Conservation (phyloP, 1,140 invertebrate species). For the Aphaenogaster floridana region DNA sequence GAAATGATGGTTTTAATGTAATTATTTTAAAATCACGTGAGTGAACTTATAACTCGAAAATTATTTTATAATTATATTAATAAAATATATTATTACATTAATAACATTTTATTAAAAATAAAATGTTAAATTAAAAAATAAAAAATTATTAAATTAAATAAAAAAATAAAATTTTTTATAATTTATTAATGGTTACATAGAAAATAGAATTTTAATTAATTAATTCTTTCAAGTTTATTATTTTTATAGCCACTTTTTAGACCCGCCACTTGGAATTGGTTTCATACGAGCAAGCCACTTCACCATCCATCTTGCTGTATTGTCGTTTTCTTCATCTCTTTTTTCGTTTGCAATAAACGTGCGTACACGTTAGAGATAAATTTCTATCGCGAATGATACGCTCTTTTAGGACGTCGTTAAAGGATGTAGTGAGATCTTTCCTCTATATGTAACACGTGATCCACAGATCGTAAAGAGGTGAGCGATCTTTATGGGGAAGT, state of each 20-base stretch:
- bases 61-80: no score
- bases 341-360: constrained; percentile 25
- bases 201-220: neutral
- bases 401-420: constrained; percentile 40
- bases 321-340: neutral
- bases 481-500: constrained; percentile 6
- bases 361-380: constrained; percentile 33
- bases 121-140: neutral
- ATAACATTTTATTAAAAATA: neutral
- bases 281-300: neutral
- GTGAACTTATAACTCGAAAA: neutral
- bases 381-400: constrained; percentile 36
- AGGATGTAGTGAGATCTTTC: constrained; percentile 39
- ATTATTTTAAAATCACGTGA: neutral
- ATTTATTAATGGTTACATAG: neutral
- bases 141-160: neutral
- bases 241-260: neutral
- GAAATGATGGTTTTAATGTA: neutral
- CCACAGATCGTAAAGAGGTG: neutral
- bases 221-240: neutral
- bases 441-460: constrained; percentile 29
- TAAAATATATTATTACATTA: neutral
- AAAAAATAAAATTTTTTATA: neutral
- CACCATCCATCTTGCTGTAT: neutral
- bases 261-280: neutral